A percentile compares a stretch with the other conserved stretches of the same genome.
Conservation (phyloP, 2,113 vertebrate genomes). For the Oncorhynchus keta region DNA sequence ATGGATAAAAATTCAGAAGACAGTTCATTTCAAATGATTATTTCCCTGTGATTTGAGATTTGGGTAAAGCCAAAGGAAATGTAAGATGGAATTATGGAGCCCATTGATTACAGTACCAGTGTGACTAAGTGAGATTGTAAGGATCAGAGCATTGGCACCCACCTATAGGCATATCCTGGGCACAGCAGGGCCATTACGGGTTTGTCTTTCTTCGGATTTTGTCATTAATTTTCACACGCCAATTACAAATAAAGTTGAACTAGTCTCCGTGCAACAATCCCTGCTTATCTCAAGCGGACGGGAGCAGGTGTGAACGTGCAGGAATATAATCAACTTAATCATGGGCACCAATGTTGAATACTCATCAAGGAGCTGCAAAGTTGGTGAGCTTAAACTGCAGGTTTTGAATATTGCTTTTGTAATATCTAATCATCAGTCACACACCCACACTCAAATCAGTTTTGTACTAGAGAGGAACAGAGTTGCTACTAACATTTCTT, state of each 20-base stretch:
- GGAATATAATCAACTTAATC: conserved; percentile 57
- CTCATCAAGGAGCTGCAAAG: conserved; percentile 34
- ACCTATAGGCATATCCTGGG: not conserved
- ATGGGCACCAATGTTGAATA: conserved; percentile 32
- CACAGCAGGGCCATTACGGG: conserved; percentile 15
- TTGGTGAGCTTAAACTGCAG: conserved; percentile 8
- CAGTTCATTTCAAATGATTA: not conserved
- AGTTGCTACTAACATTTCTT: not conserved
- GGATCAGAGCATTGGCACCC: not conserved
- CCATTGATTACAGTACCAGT: not conserved
- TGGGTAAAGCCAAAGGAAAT: not conserved
- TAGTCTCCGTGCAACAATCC: conserved; percentile 42
- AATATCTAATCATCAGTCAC: not conserved
- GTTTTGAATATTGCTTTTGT: conserved; percentile 7
- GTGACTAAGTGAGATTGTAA: not conserved
- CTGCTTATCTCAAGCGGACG: conserved; percentile 35
- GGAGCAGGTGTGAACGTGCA: conserved; percentile 56
- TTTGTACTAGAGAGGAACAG: not conserved
- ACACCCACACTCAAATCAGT: not conserved
- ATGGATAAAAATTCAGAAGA: conserved; percentile 4
- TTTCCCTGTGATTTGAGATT: conserved; percentile 9
- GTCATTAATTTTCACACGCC: conserved; percentile 23
- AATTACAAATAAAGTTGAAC: conserved; percentile 28
- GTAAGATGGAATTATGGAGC: not conserved
- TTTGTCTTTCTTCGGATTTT: conserved; percentile 20